These are phyloP conservation scores for Strigamia maritima DNA, from an alignment of 2,888 invertebrate species.

Conservation along the genomic window DNA sequence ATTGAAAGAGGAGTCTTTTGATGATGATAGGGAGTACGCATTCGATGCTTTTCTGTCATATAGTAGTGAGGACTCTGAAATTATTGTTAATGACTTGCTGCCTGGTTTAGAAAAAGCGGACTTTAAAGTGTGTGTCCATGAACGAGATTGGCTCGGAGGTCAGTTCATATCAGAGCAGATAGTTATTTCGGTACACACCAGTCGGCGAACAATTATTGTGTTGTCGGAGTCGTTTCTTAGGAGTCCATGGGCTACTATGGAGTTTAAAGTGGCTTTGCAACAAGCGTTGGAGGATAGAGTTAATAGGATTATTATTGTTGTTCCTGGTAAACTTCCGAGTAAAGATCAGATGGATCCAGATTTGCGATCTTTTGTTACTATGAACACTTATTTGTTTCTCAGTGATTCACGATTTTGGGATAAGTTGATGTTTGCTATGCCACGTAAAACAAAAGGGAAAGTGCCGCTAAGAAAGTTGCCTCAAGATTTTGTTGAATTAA, in stretches of 20 bases:
- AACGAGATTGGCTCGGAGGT: slow-evolving; percentile 47
- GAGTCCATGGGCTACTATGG: slow-evolving; percentile 47
- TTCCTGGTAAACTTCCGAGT: slow-evolving; percentile 46
- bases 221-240: slow-evolving; percentile 45
- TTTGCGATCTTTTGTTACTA: slow-evolving; percentile 45
- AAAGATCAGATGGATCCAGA: slow-evolving; percentile 46
- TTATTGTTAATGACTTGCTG: slow-evolving; percentile 64
- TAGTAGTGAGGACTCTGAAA: slow-evolving; percentile 68
- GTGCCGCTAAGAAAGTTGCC: background rate
- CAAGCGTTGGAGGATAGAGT: slow-evolving; percentile 47
- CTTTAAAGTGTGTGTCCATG: slow-evolving; percentile 45
- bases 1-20: slow-evolving; percentile 61
- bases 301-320: slow-evolving; percentile 46
- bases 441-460: slow-evolving; percentile 41
- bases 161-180: slow-evolving; percentile 46
- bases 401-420: slow-evolving; percentile 47
- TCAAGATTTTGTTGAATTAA: slow-evolving; percentile 29
- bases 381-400: slow-evolving; percentile 47
- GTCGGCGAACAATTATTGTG: slow-evolving; percentile 46
- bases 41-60: slow-evolving; percentile 80
- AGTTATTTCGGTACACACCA: slow-evolving; percentile 46
- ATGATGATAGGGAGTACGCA: slow-evolving; percentile 62
- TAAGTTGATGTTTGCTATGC: slow-evolving; percentile 46
- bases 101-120: slow-evolving; percentile 61
- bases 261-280: slow-evolving; percentile 47